Percentiles rank a stretch among this genome's conserved stretches.
Evolutionary conservation across 2,888 invertebrate genomes (phyloP).

Genomic region (Eucera pruinosa): DNA sequence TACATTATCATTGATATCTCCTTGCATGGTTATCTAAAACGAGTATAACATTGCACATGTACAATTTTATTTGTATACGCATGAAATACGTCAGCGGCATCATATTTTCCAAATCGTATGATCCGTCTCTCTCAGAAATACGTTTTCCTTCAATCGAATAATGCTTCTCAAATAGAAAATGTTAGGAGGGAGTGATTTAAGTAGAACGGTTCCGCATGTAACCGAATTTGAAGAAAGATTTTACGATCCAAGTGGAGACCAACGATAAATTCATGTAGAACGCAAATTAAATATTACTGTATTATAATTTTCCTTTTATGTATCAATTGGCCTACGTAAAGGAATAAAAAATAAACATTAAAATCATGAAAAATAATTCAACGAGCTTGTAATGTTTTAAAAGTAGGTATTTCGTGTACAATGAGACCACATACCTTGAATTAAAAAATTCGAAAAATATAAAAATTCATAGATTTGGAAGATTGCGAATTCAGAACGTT

Average conservation of each 20-base stretch:
- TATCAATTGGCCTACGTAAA: no score
- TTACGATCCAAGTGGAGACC: not conserved
- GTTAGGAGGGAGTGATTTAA: not conserved
- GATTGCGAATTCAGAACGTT: no score
- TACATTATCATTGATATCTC: not conserved
- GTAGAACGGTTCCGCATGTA: not conserved
- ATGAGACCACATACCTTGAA: no score
- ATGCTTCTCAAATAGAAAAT: conserved; percentile 15
- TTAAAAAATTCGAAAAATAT: no score
- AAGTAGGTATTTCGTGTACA: no score
- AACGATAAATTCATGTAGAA: not conserved
- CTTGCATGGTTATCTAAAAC: not conserved
- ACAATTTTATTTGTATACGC: conserved; percentile 9
- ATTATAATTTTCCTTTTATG: no score
- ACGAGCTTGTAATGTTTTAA: no score
- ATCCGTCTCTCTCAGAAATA: conserved; percentile 23
- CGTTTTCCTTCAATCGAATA: conserved; percentile 15
- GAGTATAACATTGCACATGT: not conserved
- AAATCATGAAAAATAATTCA: no score
- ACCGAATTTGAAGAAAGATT: not conserved
- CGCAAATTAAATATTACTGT: no score
- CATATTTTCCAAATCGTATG: conserved; percentile 30
- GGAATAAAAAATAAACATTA: no score
- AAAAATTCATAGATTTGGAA: no score
- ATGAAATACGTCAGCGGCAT: not conserved